phyloP scores from a whole-genome alignment of 1,140 invertebrate species.

The Acromyrmex echinatior region DNA sequence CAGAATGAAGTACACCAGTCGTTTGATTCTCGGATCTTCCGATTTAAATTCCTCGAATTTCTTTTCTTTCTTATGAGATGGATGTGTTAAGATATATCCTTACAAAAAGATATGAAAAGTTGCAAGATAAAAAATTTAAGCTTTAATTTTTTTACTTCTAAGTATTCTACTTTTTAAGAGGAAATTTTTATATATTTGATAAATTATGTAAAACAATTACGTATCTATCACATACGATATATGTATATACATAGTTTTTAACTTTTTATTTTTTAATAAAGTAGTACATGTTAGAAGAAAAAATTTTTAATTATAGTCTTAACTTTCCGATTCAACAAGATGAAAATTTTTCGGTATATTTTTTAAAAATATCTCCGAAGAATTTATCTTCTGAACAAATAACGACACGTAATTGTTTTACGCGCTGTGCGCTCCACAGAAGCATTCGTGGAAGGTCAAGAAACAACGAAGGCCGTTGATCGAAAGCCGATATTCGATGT shows the following conservation, averaged over 20 bases:
- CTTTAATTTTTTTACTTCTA: not conserved
- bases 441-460: not conserved
- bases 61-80: not conserved
- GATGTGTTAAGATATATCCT: not conserved
- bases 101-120: not conserved
- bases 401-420: constrained; percentile 9
- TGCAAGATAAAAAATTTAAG: not conserved
- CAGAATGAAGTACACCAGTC: not conserved
- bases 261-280: not conserved
- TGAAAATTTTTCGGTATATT: not conserved
- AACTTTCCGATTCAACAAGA: not conserved
- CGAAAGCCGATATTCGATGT: constrained; percentile 22
- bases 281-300: not conserved
- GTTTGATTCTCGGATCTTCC: not conserved
- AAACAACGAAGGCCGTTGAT: constrained; percentile 19
- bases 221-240: not conserved
- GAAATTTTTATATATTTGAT: not conserved
- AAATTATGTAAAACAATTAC: not conserved
- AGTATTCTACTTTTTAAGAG: not conserved
- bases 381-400: not conserved
- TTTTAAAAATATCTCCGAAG: not conserved
- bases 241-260: not conserved
- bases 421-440: not conserved
- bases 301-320: not conserved
- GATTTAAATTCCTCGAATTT: not conserved